Conservation (phyloP, 2,888 invertebrate species). For the Drosophila tanythrix region DNA sequence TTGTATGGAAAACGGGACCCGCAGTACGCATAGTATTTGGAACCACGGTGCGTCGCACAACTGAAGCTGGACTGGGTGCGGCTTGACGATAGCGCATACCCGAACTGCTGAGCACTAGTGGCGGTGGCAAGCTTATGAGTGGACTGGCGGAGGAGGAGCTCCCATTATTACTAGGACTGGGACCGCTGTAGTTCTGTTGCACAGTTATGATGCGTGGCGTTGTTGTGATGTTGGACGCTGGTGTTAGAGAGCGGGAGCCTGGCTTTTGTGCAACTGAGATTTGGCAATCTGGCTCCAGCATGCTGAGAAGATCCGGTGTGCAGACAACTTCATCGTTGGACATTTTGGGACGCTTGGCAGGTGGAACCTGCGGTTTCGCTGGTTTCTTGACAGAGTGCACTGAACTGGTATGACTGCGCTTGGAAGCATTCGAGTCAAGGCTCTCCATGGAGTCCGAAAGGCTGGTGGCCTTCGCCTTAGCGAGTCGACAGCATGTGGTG, state of each 20-base stretch:
- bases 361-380: slow-evolving; percentile 37
- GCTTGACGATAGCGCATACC: slow-evolving; percentile 76
- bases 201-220: slow-evolving; percentile 71
- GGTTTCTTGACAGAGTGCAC: slow-evolving; percentile 54
- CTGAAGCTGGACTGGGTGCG: slow-evolving; percentile 30
- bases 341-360: slow-evolving; percentile 72
- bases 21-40: slow-evolving; percentile 63
- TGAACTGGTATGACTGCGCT: slow-evolving; percentile 70
- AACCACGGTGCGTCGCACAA: slow-evolving; percentile 80
- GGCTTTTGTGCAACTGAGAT: slow-evolving; percentile 76
- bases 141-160: slow-evolving; percentile 18
- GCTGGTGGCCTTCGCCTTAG: slow-evolving; percentile 76
- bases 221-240: slow-evolving; percentile 33
- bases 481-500: slow-evolving; percentile 82
- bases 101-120: slow-evolving; percentile 80
- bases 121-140: slow-evolving; percentile 74
- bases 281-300: slow-evolving; percentile 84
- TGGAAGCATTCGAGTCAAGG: slow-evolving; percentile 75
- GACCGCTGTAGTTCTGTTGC: slow-evolving; percentile 65
- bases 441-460: slow-evolving; percentile 82
- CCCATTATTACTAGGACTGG: slow-evolving; percentile 36
- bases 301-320: slow-evolving; percentile 86
- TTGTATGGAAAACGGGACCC: slow-evolving; percentile 84
- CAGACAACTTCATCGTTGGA: slow-evolving; percentile 87
- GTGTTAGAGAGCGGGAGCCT: slow-evolving; percentile 31